Percentiles rank a stretch among this genome's conserved stretches.
These are phyloP conservation scores for Romanogobio albipinnatus DNA, from an alignment of 2,113 vertebrate species.

Conservation along the genomic window DNA sequence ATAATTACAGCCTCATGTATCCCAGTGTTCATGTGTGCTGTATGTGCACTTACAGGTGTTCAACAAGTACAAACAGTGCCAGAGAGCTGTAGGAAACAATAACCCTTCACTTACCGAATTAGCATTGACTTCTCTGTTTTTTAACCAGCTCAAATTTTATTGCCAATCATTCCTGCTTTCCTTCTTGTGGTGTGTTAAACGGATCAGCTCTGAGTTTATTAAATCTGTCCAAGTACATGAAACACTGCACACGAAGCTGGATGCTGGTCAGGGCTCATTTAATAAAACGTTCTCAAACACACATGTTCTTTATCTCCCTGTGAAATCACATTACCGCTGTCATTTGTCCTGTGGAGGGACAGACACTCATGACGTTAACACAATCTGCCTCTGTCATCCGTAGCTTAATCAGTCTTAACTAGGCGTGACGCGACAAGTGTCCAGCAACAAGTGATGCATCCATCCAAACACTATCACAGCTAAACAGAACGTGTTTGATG, in stretches of 20 bases:
- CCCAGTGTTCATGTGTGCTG: constrained; percentile 1
- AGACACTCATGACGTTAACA: constrained; percentile 19
- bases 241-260: constrained; percentile 34
- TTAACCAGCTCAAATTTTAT: constrained; percentile 49
- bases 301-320: constrained; percentile 42
- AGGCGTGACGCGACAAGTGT: not conserved
- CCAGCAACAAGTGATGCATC: not conserved
- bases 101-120: constrained; percentile 45
- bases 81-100: constrained; percentile 48
- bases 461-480: not conserved
- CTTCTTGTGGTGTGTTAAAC: constrained; percentile 40
- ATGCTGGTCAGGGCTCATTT: constrained; percentile 39
- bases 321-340: constrained; percentile 45
- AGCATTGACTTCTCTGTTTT: constrained; percentile 53
- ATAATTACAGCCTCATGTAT: constrained; percentile 25
- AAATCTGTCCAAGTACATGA: constrained; percentile 55
- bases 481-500: not conserved
- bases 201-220: constrained; percentile 54
- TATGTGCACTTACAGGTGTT: constrained; percentile 18
- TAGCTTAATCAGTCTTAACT: constrained; percentile 11
- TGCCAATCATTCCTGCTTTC: constrained; percentile 42
- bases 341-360: constrained; percentile 23
- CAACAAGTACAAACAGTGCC: constrained; percentile 25
- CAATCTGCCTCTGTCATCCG: constrained; percentile 9
- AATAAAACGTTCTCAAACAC: constrained; percentile 49